Evolutionary conservation across 2,113 vertebrate genomes (phyloP), one percentile per base, ranked within the genome.

Genomic region (Panthera tigris): DNA sequence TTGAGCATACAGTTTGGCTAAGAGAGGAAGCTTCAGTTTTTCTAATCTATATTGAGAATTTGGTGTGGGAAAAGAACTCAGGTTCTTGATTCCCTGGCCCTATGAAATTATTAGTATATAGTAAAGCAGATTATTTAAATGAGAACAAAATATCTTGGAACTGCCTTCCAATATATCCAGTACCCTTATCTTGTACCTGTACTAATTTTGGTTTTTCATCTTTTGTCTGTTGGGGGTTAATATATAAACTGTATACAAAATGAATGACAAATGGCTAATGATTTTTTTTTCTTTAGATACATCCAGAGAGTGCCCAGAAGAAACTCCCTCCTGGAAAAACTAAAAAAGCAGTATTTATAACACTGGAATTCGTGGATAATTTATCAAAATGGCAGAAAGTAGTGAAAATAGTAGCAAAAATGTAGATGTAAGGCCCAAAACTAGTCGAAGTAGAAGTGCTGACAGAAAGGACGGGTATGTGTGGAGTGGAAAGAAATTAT

Each of bases 401-500:
- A 98, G 97, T 97, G 99, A 99, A 93, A 98, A 98, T 97, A 99
- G 98, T 14, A 88, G 98, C 31, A 98, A 99, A 97, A 99, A 98
- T 83, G 87, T 99, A 4, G 99, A 99, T 39, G 99, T 99, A 4
- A 99, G 99, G 65, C 99, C 99, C 82, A 99, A 99, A 97, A 99
- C 99, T 97, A 98, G 98, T 98, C 99, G 99, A 83, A 99, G 99
- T 97, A 99, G 99, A 98, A 99, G 99, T 5, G 99, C 99, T 0
- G 99, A 99, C 98, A 98, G 99, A 85, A 99, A 99, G 96, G 99
- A 99, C 0, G 99, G 99, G 33, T 99, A 99, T 0, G 99, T 99
- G 18, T 99, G 99, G 99, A 99, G 99, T 69, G 99, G 99, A 11
- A 99, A 99, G 98, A 99, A 99, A 85, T 99, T 99, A 57, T 99